These are phyloP conservation scores for Gymnosoma rotundatum DNA, from an alignment of 2,888 invertebrate species.

Conservation along the genomic window DNA sequence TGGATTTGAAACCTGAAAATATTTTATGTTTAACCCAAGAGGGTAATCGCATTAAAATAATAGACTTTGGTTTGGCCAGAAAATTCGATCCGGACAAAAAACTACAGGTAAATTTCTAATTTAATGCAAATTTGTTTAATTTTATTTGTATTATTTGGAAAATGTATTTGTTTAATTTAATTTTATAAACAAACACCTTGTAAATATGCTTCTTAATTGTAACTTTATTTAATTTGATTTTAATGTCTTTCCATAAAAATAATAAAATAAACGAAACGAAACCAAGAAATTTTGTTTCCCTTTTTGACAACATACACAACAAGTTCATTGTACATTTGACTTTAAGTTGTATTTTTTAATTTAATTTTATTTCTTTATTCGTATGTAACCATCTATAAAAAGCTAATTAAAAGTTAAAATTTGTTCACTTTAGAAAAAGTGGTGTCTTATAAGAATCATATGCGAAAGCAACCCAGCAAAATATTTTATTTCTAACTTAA, in stretches of 20 bases:
- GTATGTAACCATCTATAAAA: conserved; percentile 43
- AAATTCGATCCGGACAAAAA: conserved; percentile 96
- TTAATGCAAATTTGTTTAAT: neutral
- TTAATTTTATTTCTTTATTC: conserved; percentile 8
- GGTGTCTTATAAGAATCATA: conserved; percentile 18
- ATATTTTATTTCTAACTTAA: neutral
- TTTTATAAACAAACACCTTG: conserved; percentile 24
- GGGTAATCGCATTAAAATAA: conserved; percentile 99
- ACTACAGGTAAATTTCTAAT: conserved; percentile 84
- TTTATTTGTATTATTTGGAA: neutral
- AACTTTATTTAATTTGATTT: conserved; percentile 27
- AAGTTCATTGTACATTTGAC: conserved; percentile 37
- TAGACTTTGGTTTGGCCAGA: conserved; percentile 98
- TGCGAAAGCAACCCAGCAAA: conserved; percentile 8
- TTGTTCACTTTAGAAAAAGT: conserved; percentile 4
- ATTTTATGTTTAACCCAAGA: conserved; percentile 97
- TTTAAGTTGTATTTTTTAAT: conserved; percentile 36
- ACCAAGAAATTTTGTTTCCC: neutral
- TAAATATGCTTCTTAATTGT: neutral
- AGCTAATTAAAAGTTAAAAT: conserved; percentile 54
- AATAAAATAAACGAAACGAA: neutral
- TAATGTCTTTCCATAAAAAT: neutral
- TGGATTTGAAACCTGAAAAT: conserved; percentile 99
- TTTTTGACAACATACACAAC: neutral
- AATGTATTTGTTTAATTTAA: too few relatives aligned